Percentiles rank a stretch among this genome's conserved stretches.
Evolutionary conservation across 2,797 vertebrate species (phyloP).

Genomic region (Cottoperca gobio): DNA sequence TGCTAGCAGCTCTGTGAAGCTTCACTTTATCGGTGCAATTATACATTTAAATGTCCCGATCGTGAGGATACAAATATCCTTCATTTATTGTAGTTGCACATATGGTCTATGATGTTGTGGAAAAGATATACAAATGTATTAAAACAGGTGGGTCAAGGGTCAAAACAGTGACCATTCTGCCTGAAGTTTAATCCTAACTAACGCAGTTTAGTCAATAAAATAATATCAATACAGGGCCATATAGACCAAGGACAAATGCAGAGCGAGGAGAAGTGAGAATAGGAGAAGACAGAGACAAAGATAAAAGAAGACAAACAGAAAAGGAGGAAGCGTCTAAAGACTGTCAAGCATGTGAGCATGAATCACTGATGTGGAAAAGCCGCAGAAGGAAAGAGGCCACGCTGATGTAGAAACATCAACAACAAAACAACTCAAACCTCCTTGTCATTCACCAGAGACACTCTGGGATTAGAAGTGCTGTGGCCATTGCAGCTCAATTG

Average conservation of each 20-base stretch:
- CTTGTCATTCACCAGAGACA: conserved; percentile 16
- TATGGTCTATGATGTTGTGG: neutral
- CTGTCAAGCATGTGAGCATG: conserved; percentile 38
- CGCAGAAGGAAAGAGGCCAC: conserved; percentile 38
- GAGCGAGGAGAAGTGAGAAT: neutral
- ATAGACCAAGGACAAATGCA: neutral
- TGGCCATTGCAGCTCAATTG: neutral
- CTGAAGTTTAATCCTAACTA: neutral
- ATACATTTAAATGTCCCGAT: neutral
- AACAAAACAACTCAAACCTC: conserved; percentile 19
- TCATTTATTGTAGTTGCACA: neutral
- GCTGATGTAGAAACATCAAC: conserved; percentile 32
- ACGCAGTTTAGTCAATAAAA: neutral
- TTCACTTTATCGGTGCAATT: neutral
- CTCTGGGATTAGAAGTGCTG: neutral
- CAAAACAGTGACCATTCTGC: neutral
- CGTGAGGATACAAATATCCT: neutral
- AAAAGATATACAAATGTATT: neutral
- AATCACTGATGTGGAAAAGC: conserved; percentile 60
- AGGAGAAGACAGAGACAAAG: neutral
- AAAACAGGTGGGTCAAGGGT: neutral
- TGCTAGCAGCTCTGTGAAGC: neutral
- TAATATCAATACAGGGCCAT: neutral
- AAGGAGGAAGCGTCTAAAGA: conserved; percentile 11
- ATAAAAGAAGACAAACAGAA: conserved; percentile 12